phyloP scores from a whole-genome alignment of 2,888 invertebrate species.

The Sthenelais limicola region DNA sequence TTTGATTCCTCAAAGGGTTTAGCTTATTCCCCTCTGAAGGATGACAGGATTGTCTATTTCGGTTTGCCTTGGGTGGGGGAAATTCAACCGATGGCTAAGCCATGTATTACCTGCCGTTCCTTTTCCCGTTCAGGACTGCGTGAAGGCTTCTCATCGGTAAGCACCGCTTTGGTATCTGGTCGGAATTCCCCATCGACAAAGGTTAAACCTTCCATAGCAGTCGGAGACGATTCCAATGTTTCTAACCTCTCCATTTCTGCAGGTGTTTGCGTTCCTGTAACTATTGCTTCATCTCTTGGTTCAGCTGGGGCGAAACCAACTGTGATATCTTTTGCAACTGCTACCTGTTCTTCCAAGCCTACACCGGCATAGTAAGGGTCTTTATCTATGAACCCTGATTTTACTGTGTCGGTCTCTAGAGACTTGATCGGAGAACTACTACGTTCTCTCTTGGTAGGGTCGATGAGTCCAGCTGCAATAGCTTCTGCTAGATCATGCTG shows the following conservation, averaged over 20 bases:
- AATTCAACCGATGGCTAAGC: conserved; percentile 6
- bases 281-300: neutral
- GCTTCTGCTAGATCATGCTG: conserved; percentile 80
- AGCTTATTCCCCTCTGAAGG: neutral
- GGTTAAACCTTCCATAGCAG: neutral
- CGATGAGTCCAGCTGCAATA: conserved; percentile 83
- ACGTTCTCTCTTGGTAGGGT: conserved; percentile 74
- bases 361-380: conserved; percentile 10
- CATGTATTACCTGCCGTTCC: conserved; percentile 27
- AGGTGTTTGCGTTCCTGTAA: neutral
- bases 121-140: conserved; percentile 19
- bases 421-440: neutral
- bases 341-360: conserved; percentile 10
- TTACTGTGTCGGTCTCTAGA: conserved; percentile 30
- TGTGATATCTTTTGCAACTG: neutral
- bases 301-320: neutral
- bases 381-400: conserved; percentile 19
- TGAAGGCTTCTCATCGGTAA: conserved; percentile 3
- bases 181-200: conserved; percentile 11
- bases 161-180: neutral
- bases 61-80: conserved; percentile 11
- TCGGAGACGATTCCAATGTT: neutral
- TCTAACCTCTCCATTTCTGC: neutral
- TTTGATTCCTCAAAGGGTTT: conserved; percentile 18
- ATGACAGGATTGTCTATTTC: no score